A percentile compares a stretch with the other conserved stretches of the same genome.
phyloP scores from a whole-genome alignment of 2,113 vertebrate genomes.

The Panthera leo region DNA sequence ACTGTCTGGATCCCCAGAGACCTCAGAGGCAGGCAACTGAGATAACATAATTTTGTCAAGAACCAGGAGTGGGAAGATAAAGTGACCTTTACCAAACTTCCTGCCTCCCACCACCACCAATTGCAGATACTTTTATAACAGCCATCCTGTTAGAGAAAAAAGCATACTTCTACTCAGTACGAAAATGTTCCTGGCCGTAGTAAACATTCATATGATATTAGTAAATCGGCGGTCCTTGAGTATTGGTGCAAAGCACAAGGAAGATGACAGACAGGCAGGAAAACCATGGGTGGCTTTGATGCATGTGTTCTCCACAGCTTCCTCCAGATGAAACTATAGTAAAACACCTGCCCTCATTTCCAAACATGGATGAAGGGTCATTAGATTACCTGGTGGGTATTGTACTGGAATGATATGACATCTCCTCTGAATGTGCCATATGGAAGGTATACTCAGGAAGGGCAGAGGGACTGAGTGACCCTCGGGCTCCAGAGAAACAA shows the following conservation, averaged over 20 bases:
- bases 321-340: not conserved
- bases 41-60: not conserved
- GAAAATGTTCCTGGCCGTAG: not conserved
- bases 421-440: not conserved
- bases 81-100: not conserved
- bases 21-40: not conserved
- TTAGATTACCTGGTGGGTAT: not conserved
- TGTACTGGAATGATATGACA: no score
- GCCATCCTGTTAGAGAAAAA: no score
- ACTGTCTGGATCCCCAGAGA: not conserved
- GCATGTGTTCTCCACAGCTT: not conserved
- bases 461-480: not conserved
- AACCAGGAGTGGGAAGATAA: not conserved
- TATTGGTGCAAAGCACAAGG: not conserved
- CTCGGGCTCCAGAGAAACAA: not conserved
- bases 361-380: rapidly evolving
- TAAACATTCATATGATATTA: not conserved
- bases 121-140: not conserved
- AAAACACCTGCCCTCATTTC: not conserved
- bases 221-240: not conserved
- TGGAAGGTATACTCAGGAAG: not conserved
- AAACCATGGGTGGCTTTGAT: not conserved
- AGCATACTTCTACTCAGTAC: not conserved
- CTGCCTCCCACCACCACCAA: not conserved
- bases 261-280: not conserved